Base-by-base conservation (phyloP, 2,113 vertebrate genomes). In the Tenebrosternarchus preto region DNA sequence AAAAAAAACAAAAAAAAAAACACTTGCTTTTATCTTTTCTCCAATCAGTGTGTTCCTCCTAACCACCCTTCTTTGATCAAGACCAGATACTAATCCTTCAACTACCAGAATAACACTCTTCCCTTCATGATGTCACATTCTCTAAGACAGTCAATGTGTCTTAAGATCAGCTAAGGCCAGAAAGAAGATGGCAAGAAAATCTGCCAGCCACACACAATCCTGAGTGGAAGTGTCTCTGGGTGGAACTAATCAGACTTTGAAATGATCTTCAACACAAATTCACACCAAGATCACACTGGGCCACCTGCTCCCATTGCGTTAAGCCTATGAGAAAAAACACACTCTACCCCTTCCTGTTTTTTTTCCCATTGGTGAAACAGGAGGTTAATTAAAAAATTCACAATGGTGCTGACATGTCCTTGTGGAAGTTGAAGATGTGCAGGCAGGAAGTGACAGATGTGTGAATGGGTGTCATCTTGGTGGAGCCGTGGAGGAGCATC, bases 361-460 rank as follows among this genome's bases (percentile, higher is more conserved):
- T 57, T 53, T 25, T 66, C 50, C 39, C 24, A 46, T 39, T 36
- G 53, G 33, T 55, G 31, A 74, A 76, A 82, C 72, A 84, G 79
- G 80, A 69, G 85, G 85, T 85, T 85, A 82, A 85, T 88, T 88
- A 85, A 86, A 80, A 81, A 70, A 55, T 59, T 86, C 85, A 84
- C 87, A 86, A 84, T 61, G 60, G 67, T 76, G 85, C 81, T 81
- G 90, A 91, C 89, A 87, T 76, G 33, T 60, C 50, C 60, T 80
- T 86, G 82, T 72, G 77, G 79, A 88, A 83, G 82, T 86, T 85
- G 88, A 89, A 78, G 84, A 86, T 74, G 85, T 88, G 86, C 59
- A 74, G 82, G 79, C 81, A 79, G 79, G 71, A 80, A 85, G 84
- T 89, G 91, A 89, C 87, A 90, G 86, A 89, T 88, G 88, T 87